Evolutionary conservation across 2,113 vertebrate species (phyloP).

Genomic region (Tychaedon coryphoeus): DNA sequence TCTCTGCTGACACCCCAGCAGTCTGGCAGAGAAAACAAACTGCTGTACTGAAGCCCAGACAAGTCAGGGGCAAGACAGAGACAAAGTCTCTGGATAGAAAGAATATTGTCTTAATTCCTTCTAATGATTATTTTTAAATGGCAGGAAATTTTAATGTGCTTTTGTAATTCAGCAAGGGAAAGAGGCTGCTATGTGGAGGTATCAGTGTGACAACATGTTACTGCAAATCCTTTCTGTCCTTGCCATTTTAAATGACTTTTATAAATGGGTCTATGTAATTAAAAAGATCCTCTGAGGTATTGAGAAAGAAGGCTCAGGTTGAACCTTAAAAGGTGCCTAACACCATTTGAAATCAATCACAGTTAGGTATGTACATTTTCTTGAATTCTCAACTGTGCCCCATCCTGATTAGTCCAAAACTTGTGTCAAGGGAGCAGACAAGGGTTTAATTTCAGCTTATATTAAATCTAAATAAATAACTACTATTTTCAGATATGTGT

Average conservation of each 20-base stretch:
- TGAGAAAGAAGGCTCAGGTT: neutral
- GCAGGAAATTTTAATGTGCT: constrained; percentile 31
- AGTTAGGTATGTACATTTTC: neutral
- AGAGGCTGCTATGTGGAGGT: neutral
- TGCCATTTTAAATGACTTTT: neutral
- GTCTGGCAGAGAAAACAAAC: neutral
- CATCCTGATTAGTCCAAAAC: neutral
- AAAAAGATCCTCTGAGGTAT: neutral
- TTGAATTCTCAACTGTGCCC: neutral
- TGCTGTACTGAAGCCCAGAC: neutral
- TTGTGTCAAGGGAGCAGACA: neutral
- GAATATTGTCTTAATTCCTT: neutral
- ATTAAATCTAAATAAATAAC: constrained; percentile 19
- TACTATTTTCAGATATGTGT: constrained; percentile 7
- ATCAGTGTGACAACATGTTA: neutral
- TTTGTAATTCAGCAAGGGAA: constrained; percentile 38
- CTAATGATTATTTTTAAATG: constrained; percentile 53
- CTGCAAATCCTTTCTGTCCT: neutral
- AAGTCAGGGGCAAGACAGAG: neutral
- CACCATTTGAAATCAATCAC: neutral
- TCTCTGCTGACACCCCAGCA: neutral
- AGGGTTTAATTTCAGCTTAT: neutral
- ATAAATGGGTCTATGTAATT: neutral
- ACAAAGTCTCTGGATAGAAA: neutral
- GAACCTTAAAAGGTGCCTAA: neutral